Evolutionary conservation across 1,140 invertebrate species (phyloP).

Genomic region (Drosophila teissieri): DNA sequence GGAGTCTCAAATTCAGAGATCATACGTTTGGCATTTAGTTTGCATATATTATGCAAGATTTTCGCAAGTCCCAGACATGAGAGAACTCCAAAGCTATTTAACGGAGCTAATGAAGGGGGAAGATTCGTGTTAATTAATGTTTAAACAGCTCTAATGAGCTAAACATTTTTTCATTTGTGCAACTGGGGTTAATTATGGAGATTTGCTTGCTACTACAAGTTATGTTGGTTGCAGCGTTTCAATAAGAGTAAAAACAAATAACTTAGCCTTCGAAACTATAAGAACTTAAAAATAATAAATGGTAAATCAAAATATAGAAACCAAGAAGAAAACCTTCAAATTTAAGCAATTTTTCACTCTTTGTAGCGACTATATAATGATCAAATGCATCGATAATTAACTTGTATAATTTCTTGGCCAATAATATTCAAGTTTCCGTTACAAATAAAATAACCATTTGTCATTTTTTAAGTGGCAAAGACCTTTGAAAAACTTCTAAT

Average conservation of each 20-base stretch:
- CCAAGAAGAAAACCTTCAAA: not conserved
- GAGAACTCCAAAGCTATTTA: slow-evolving; percentile 17
- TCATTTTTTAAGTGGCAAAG: slow-evolving; percentile 20
- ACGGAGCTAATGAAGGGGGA: slow-evolving; percentile 32
- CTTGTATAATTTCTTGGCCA: not conserved
- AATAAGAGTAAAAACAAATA: too few relatives aligned
- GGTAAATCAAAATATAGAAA: not conserved
- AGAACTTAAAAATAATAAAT: not conserved
- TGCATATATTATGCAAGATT: slow-evolving; percentile 25
- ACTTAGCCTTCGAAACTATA: not conserved
- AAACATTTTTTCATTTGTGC: slow-evolving; percentile 32
- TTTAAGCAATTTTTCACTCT: slow-evolving; percentile 8
- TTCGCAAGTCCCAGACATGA: slow-evolving; percentile 16
- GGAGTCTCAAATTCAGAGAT: slow-evolving; percentile 17
- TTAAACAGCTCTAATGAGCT: slow-evolving; percentile 43
- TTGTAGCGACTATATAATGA: not conserved
- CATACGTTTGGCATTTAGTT: slow-evolving; percentile 38
- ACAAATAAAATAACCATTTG: slow-evolving; percentile 9
- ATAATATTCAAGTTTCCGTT: slow-evolving; percentile 3
- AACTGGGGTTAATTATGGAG: slow-evolving; percentile 16
- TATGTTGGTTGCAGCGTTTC: not conserved
- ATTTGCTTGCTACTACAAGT: not conserved
- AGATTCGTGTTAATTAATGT: slow-evolving; percentile 41
- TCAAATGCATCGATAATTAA: slow-evolving; percentile 6
- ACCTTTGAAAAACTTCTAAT: slow-evolving; percentile 30